phyloP scores from a whole-genome alignment of 2,797 vertebrate genomes.

The Mastacembelus armatus region DNA sequence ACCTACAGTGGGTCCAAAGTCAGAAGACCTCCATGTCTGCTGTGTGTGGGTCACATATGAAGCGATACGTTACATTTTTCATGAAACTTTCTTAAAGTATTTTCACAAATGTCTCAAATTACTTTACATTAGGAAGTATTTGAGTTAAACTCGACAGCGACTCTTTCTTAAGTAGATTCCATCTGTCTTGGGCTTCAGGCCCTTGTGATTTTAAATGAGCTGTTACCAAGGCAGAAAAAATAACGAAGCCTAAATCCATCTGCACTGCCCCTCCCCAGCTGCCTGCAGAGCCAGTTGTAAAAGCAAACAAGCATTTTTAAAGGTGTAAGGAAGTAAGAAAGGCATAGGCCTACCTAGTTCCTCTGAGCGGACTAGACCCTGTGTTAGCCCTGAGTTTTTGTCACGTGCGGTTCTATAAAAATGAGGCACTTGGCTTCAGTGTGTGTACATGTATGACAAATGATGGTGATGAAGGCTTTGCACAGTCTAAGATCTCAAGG shows the following conservation, averaged over 20 bases:
- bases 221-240: slow-evolving; percentile 76
- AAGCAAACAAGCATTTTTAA: slow-evolving; percentile 80
- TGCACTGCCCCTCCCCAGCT: slow-evolving; percentile 63
- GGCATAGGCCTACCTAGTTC: slow-evolving; percentile 66
- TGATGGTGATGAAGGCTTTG: slow-evolving; percentile 58
- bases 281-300: slow-evolving; percentile 73
- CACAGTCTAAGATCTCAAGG: slow-evolving; percentile 23
- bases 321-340: slow-evolving; percentile 66
- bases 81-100: slow-evolving; percentile 34
- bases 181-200: slow-evolving; percentile 73
- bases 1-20: slow-evolving; percentile 5
- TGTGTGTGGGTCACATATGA: not conserved
- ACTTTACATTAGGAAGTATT: slow-evolving; percentile 69
- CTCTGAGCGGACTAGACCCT: slow-evolving; percentile 51
- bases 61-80: slow-evolving; percentile 28
- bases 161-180: slow-evolving; percentile 71
- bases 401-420: slow-evolving; percentile 74
- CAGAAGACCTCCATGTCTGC: not conserved
- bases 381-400: slow-evolving; percentile 42
- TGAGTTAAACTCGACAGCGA: slow-evolving; percentile 69
- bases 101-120: slow-evolving; percentile 61
- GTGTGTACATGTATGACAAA: slow-evolving; percentile 19
- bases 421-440: slow-evolving; percentile 64
- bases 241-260: slow-evolving; percentile 70
- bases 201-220: slow-evolving; percentile 79